Base-by-base conservation (phyloP, 1,140 invertebrate species). In the Phenacoccus solenopsis region DNA sequence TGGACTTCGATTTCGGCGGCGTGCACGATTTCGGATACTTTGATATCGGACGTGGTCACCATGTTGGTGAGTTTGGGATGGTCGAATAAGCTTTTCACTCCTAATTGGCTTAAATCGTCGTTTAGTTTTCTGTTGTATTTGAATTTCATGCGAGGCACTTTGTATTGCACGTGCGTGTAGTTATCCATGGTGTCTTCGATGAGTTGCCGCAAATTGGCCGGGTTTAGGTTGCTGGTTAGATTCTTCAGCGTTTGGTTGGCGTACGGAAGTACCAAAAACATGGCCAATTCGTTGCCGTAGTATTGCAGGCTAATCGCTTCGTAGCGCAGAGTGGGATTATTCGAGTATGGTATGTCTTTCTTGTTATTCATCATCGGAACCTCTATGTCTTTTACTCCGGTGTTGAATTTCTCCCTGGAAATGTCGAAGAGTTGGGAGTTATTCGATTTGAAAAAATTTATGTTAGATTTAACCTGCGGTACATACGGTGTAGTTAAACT, bases 361-460 rank as follows among this genome's bases (percentile, higher is more conserved):
- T 64, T 64, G 25, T 64, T 9, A 1, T 3, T 24, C 59, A 64
- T 64, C 22, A 27, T 64, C 3, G 12, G 22, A 3, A 64, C 16
- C 9, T 64, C 13, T 1, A 64, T 25, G 22, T 64, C 59, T 3
- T 64, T 22, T 4, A 64, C 9, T 9, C 59, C 59, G 59, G 59
- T 64, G 59, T 64, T 64, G 59, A 64, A 64, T 64, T 64, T 64
- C 9, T 64, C 59, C 10, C 59, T 64, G 25, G 59, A 64, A 27
- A 9, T 24, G 20, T 22, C 12, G 25, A 64, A 24, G 5, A 64
- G 20, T n/a, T n/a, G n/a, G n/a, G n/a, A n/a, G n/a, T n/a, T n/a
- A n/a, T n/a, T n/a, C n/a, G n/a, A n/a, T n/a, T 38, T 38, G 9
- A 38, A 38, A 38, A 38, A 38, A 38, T 38, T 38, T 38, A 38